Conservation (phyloP, 92 coral and sea anemone species). For the Phymanthus crucifer region DNA sequence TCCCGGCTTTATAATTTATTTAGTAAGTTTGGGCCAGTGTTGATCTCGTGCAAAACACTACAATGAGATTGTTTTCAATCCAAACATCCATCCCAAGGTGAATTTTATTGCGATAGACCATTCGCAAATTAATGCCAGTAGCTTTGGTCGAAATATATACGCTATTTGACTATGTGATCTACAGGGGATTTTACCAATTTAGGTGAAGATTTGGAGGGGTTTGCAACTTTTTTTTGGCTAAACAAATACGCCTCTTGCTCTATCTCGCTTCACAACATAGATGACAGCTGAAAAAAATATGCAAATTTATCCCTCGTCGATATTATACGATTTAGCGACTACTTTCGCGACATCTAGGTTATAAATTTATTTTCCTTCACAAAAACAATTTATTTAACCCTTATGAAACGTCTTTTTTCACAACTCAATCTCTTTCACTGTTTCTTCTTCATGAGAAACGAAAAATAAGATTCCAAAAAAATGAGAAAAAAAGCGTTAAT, state of each 20-base stretch:
- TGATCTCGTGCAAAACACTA: conserved; percentile 16
- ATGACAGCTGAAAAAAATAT: conserved; percentile 34
- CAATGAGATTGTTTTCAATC: conserved; percentile 13
- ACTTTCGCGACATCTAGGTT: conserved; percentile 1
- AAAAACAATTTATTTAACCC: background rate
- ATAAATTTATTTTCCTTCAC: background rate
- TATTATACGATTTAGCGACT: background rate
- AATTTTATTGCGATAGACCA: background rate
- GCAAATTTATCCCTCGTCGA: conserved; percentile 22
- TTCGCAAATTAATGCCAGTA: background rate
- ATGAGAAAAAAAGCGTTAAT: background rate
- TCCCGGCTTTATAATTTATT: conserved; percentile 24
- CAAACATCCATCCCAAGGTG: conserved; percentile 19
- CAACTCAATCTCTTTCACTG: background rate
- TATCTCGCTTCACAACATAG: background rate
- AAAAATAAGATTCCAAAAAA: background rate
- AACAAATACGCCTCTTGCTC: background rate
- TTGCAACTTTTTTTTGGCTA: conserved; percentile 11
- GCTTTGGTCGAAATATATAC: background rate
- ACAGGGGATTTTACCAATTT: background rate
- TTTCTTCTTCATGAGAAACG: background rate
- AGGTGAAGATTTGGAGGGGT: background rate
- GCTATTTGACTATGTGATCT: background rate
- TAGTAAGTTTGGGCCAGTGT: conserved; percentile 12
- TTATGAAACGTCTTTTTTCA: background rate